These are phyloP conservation scores for Leucophenga maculata DNA, from an alignment of 2,888 invertebrate genomes.

Conservation along the genomic window DNA sequence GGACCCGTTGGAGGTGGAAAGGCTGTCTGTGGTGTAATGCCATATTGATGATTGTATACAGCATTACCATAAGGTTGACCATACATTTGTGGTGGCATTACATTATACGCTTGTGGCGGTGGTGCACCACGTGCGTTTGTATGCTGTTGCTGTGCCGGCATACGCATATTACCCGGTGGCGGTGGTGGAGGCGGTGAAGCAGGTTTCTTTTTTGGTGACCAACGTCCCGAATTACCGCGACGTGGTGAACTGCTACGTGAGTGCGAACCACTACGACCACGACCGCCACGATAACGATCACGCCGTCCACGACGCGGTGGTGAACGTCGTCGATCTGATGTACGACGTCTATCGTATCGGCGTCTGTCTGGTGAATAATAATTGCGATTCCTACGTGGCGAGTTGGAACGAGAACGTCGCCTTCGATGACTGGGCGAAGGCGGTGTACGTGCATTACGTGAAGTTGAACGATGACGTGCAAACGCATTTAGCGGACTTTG, in stretches of 20 bases:
- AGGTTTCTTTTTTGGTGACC: slow-evolving; percentile 68
- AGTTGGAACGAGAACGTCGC: slow-evolving; percentile 62
- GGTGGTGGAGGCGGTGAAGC: slow-evolving; percentile 58
- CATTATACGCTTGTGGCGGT: slow-evolving; percentile 51
- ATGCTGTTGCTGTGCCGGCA: slow-evolving; percentile 41
- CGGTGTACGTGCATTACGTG: slow-evolving; percentile 54
- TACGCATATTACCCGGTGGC: slow-evolving; percentile 31
- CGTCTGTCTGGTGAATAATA: slow-evolving; percentile 65
- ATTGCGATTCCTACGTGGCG: slow-evolving; percentile 57
- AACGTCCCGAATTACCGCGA: slow-evolving; percentile 55
- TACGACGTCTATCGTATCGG: slow-evolving; percentile 61
- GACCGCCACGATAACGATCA: slow-evolving; percentile 55
- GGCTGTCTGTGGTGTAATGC: slow-evolving; percentile 52
- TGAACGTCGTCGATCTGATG: slow-evolving; percentile 61
- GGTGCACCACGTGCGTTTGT: slow-evolving; percentile 24
- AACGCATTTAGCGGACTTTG: slow-evolving; percentile 33
- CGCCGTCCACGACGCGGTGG: slow-evolving; percentile 53
- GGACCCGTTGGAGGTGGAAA: slow-evolving; percentile 53
- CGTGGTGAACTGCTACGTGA: slow-evolving; percentile 60
- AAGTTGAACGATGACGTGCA: slow-evolving; percentile 44
- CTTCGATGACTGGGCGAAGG: slow-evolving; percentile 50
- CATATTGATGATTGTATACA: slow-evolving; percentile 57
- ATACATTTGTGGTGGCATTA: slow-evolving; percentile 63
- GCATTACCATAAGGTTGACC: slow-evolving; percentile 52
- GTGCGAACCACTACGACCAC: slow-evolving; percentile 58